Conservation (phyloP, 2,797 vertebrate species). For the Dryobates pubescens region DNA sequence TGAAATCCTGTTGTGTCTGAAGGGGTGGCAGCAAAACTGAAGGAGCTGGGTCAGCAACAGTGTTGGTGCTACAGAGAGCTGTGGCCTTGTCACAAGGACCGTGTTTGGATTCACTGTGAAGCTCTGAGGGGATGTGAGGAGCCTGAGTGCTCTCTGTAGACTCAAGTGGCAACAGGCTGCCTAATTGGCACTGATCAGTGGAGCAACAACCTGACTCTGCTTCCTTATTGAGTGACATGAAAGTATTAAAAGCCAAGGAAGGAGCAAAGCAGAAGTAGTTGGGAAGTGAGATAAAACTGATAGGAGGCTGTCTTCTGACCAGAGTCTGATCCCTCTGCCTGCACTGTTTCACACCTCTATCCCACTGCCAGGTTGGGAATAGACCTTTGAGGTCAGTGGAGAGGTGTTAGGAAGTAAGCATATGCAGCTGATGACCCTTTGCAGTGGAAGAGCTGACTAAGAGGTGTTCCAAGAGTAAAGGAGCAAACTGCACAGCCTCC, state of each 20-base stretch:
- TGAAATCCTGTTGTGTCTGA: not conserved
- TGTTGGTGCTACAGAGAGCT: not conserved
- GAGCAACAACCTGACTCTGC: not conserved
- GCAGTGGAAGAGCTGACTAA: not conserved
- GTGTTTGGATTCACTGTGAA: not conserved
- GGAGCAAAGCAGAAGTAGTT: not conserved
- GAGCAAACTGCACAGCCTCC: not conserved
- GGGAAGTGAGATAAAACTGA: not conserved
- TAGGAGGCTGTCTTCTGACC: not conserved
- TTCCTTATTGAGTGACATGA: not conserved
- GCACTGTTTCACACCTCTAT: not conserved
- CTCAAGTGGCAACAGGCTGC: not conserved
- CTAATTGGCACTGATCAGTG: not conserved
- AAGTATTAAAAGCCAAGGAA: not conserved
- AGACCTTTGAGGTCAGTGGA: not conserved
- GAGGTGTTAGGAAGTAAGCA: not conserved
- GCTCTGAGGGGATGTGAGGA: not conserved
- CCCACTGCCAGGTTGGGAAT: not conserved
- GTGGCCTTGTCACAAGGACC: not conserved
- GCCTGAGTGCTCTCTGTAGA: not conserved
- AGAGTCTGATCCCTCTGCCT: not conserved
- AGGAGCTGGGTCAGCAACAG: not conserved
- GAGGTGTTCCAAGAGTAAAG: not conserved
- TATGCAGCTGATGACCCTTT: fast-evolving
- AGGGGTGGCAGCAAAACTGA: not conserved